These are phyloP conservation scores for Erinaceus europaeus DNA, from an alignment of 2,113 vertebrate species.

Conservation along the genomic window DNA sequence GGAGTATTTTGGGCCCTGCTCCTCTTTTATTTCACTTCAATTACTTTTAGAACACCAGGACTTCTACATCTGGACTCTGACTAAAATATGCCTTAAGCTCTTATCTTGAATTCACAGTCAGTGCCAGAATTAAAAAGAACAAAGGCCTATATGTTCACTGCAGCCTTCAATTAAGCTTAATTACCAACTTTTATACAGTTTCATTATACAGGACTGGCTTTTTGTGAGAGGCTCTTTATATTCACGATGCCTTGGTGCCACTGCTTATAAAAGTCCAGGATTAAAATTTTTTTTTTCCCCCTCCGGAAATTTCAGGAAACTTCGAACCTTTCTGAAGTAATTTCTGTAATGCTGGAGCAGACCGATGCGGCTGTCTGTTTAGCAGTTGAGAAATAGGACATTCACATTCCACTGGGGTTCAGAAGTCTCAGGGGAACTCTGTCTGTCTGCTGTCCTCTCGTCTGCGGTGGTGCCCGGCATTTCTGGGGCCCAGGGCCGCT, in stretches of 20 bases:
- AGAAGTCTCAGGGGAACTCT: background rate
- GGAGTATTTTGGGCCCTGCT: background rate
- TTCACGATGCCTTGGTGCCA: constrained; percentile 32
- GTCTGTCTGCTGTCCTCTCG: too few species aligned
- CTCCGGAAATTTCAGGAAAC: constrained; percentile 45
- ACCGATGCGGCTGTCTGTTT: background rate
- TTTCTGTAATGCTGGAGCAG: constrained; percentile 39
- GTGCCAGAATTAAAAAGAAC: constrained; percentile 45
- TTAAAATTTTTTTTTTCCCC: constrained; percentile 39
- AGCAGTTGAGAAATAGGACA: background rate
- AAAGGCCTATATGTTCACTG: constrained; percentile 61
- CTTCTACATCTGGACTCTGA: constrained; percentile 46
- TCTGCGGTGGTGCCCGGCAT: too few species aligned
- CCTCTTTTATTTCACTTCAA: constrained; percentile 41
- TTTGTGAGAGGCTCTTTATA: constrained; percentile 54
- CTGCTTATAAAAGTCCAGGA: constrained; percentile 44
- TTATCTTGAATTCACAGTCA: constrained; percentile 50
- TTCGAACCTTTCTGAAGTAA: constrained; percentile 30
- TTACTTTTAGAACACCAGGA: constrained; percentile 26
- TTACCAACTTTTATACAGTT: constrained; percentile 49
- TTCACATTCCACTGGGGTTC: background rate
- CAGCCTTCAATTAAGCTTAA: constrained; percentile 64
- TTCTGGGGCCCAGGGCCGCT: background rate
- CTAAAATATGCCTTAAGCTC: constrained; percentile 49
- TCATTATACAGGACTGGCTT: constrained; percentile 55